Base-by-base conservation (phyloP, 2,797 vertebrate species). In the Erethizon dorsatum region DNA sequence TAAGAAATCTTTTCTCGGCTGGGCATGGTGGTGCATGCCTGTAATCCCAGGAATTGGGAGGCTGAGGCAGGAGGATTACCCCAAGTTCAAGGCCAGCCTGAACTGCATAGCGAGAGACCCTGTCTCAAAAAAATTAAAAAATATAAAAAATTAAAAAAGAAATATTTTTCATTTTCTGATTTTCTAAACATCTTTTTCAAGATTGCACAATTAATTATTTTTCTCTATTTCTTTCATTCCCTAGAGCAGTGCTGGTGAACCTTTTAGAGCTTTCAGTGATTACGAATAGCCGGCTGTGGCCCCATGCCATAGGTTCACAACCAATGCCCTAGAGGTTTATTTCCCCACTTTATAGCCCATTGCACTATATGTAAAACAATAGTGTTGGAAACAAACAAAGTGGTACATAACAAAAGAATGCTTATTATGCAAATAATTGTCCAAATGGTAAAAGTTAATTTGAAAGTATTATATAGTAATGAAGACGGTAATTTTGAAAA, bases 131-230 rank as follows among this genome's bases (percentile, higher is more conserved):
- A 31, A 31, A n/a, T n/a, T n/a, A 63, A 9, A 13, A 31, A 63
- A 28, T 12, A 28, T 8, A 31, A 63, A 9, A 31, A 31, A 63
- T 4, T 11, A 28, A 28, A 22, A 63, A 28, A 65, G 12, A 65
- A 65, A 65, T 14, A 13, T 67, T 67, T 90, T 37, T 94, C 61
- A 80, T 63, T 50, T 87, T 17, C 28, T 96, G 28, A 45, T 69
- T 90, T 96, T 90, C 47, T 83, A 75, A 92, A 79, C 67, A 75
- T 52, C 57, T 31, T 61, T 41, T 61, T 28, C 26, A 83, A 83
- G 57, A 33, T 15, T 31, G 63, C 18, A 80, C 95, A 93, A 31
- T 85, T 28, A n/a, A 13, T 47, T 13, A 14, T 26, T 75, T 47
- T 26, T 45, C 24, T 12, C 24, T 12, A 47, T 75, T 75, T 47